These are phyloP conservation scores for Drosophila biarmipes DNA, from an alignment of 1,140 invertebrate genomes.

Conservation along the genomic window DNA sequence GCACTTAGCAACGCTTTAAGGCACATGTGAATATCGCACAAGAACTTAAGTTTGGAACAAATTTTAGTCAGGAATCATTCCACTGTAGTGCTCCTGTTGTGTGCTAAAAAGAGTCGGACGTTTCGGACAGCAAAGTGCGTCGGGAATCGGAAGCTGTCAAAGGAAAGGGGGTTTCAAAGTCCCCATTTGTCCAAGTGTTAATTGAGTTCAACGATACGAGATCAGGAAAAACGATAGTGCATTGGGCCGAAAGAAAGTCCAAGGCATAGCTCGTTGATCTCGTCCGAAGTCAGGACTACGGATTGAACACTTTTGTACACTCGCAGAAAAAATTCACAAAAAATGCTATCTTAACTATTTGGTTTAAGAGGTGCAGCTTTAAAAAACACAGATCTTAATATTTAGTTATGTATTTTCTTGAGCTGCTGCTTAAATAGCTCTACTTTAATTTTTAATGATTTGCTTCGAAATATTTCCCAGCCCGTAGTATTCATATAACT, in stretches of 20 bases:
- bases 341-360: background rate
- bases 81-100: background rate
- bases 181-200: background rate
- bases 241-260: background rate
- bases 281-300: background rate
- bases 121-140: background rate
- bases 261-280: background rate
- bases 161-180: background rate
- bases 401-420: background rate
- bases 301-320: background rate
- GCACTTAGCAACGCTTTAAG: too few species aligned
- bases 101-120: too few species aligned
- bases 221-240: background rate
- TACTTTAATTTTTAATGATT: background rate
- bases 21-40: too few species aligned
- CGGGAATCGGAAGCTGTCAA: background rate
- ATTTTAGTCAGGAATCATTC: background rate
- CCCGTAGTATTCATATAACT: background rate
- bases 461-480: background rate
- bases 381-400: background rate
- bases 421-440: background rate
- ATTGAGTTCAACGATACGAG: slow-evolving; percentile 1
- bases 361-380: too few species aligned
- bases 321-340: background rate
- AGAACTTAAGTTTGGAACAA: too few species aligned